Evolutionary conservation across 2,113 vertebrate genomes (phyloP).

Genomic region (Neogobius melanostomus): DNA sequence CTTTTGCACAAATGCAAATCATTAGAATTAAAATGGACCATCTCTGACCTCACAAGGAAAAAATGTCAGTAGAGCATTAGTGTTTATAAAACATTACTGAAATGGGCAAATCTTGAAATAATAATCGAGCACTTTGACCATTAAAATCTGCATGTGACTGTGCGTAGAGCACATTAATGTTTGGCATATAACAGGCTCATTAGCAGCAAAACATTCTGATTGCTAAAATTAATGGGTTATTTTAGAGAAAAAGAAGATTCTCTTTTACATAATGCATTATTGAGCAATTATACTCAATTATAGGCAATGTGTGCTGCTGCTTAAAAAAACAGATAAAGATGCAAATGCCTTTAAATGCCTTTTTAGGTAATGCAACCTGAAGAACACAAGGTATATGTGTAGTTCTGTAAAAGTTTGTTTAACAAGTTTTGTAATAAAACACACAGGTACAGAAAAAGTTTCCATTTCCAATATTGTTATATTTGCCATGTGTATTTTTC

Average conservation of each 20-base stretch:
- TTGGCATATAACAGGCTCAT: not conserved
- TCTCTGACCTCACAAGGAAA: not conserved
- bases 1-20: too few species aligned
- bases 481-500: too few species aligned
- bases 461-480: too few species aligned
- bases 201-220: not conserved
- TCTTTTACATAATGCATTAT: conserved; percentile 11
- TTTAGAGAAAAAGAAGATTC: not conserved
- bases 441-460: too few species aligned
- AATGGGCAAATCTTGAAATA: not conserved
- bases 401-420: conserved; percentile 16
- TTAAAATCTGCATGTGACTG: not conserved
- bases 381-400: conserved; percentile 13
- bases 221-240: not conserved
- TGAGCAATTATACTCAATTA: conserved; percentile 25
- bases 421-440: not conserved
- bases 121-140: conserved; percentile 6
- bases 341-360: conserved; percentile 7
- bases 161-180: not conserved
- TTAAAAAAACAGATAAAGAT: conserved; percentile 28
- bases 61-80: not conserved
- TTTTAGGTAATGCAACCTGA: conserved; percentile 14
- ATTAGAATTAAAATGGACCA: not conserved
- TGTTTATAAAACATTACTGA: not conserved
- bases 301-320: conserved; percentile 18